Evolutionary conservation across 2,888 invertebrate genomes (phyloP).

Genomic region (Harpalus rubripes): DNA sequence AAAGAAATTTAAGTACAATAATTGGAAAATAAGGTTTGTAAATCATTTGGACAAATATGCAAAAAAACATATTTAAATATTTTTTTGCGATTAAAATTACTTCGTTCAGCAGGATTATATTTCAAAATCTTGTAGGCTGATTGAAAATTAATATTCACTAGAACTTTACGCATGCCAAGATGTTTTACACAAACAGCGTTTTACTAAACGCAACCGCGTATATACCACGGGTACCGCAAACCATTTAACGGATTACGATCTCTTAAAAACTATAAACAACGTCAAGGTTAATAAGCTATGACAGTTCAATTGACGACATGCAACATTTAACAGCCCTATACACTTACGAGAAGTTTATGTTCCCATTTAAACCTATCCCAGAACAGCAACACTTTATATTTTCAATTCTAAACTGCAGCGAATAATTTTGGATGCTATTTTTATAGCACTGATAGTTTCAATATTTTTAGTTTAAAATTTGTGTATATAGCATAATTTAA

Average conservation of each 20-base stretch:
- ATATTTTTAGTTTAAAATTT: too few species aligned
- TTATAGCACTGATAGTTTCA: too few species aligned
- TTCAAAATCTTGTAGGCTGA: not conserved
- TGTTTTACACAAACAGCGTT: not conserved
- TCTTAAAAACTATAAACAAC: conserved; percentile 46
- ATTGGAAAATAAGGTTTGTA: too few species aligned
- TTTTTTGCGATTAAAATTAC: too few species aligned
- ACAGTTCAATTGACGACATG: conserved; percentile 64
- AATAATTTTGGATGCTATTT: too few species aligned
- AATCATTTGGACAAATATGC: too few species aligned
- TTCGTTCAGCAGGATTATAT: too few species aligned
- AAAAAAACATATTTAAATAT: too few species aligned
- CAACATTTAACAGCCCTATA: conserved; percentile 58
- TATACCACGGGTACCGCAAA: conserved; percentile 35
- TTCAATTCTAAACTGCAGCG: too few species aligned
- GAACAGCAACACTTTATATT: not conserved
- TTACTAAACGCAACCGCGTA: conserved; percentile 26
- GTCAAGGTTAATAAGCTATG: conserved; percentile 61
- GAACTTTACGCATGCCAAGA: not conserved
- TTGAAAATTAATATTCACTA: not conserved
- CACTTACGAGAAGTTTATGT: conserved; percentile 12
- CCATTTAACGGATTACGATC: conserved; percentile 54
- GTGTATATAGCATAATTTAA: too few species aligned
- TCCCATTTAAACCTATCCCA: not conserved
- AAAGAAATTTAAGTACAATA: too few species aligned